Evolutionary conservation across 2,888 invertebrate genomes (phyloP).

Genomic region (Lamproptera curius): DNA sequence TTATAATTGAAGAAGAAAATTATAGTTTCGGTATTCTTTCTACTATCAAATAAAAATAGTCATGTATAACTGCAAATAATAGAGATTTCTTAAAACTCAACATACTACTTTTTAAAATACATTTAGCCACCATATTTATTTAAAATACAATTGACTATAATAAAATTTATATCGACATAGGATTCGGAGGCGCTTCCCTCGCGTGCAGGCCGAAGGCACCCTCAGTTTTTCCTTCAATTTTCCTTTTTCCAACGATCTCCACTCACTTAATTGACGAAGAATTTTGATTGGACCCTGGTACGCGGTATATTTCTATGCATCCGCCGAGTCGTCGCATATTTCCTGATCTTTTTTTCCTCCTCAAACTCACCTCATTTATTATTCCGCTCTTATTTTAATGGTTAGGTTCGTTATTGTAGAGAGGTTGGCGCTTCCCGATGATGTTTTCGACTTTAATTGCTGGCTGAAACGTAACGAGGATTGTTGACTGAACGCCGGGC

Average conservation of each 20-base stretch:
- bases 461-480: slow-evolving; percentile 29
- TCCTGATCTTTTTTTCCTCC: slow-evolving; percentile 43
- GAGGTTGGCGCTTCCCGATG: slow-evolving; percentile 52
- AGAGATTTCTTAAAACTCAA: too few relatives aligned
- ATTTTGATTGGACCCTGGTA: slow-evolving; percentile 74
- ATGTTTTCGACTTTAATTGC: slow-evolving; percentile 70
- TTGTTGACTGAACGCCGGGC: slow-evolving; percentile 42
- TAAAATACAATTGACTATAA: too few relatives aligned
- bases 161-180: too few relatives aligned
- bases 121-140: too few relatives aligned
- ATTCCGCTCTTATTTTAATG: slow-evolving; percentile 76
- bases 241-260: slow-evolving; percentile 72
- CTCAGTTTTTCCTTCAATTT: slow-evolving; percentile 75
- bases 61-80: too few relatives aligned
- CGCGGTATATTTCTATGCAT: slow-evolving; percentile 72
- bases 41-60: too few relatives aligned
- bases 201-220: slow-evolving; percentile 47
- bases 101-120: too few relatives aligned
- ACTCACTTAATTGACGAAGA: slow-evolving; percentile 75
- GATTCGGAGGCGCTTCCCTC: slow-evolving; percentile 40
- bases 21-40: too few relatives aligned
- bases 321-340: slow-evolving; percentile 49
- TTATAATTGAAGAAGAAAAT: too few relatives aligned
- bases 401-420: slow-evolving; percentile 71
- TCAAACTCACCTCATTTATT: slow-evolving; percentile 62